Evolutionary conservation across 2,113 vertebrate genomes (phyloP), one percentile per base, ranked within the genome.

Genomic region (Pelodiscus sinensis): DNA sequence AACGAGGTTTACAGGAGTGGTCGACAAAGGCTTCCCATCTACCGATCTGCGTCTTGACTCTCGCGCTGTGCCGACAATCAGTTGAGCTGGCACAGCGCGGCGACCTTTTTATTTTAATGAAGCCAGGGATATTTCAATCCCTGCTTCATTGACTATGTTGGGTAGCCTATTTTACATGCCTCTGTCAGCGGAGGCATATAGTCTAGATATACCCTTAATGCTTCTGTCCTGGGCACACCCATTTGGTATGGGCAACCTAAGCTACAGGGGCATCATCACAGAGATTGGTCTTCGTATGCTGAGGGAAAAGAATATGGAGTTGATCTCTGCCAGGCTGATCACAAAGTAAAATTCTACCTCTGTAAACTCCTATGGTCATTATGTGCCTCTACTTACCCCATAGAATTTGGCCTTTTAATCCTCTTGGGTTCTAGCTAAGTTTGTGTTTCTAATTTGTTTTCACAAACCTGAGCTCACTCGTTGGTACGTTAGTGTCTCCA

Each of bases 381-480:
- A 68, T 18, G 65, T 18, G 4, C 51, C 79, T 9, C n/a, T 71
- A 31, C 58, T 75, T 75, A 81, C 38, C n/a, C 51, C 57, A 68
- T 51, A 71, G 35, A 54, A 50, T 84, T 1, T 83, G 62, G 54
- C 38, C 83, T 89, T 92, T 85, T 58, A 82, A 44, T 6, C 57
- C 50, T 9, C 25, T n/a, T 79, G 73, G 56, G 89, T 78, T 71
- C 71, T 51, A 84, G 79, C 24, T 44, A 81, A 87, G 89, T 77
- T 92, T 84, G 31, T 25, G 25, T 54, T 14, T 58, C 85, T n/a
- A 1, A 29, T 27, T 51, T 57, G 84, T 51, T 52, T 68, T 79
- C 79, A 11, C 0, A 0, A 11, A 7, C 12, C 10, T 4, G 1
- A 89, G 75, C 38, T 81, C 3, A 2, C 31, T 82, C 2, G 15